Conservation (phyloP, 2,113 vertebrate species). For the Cynopterus brachyotis region DNA sequence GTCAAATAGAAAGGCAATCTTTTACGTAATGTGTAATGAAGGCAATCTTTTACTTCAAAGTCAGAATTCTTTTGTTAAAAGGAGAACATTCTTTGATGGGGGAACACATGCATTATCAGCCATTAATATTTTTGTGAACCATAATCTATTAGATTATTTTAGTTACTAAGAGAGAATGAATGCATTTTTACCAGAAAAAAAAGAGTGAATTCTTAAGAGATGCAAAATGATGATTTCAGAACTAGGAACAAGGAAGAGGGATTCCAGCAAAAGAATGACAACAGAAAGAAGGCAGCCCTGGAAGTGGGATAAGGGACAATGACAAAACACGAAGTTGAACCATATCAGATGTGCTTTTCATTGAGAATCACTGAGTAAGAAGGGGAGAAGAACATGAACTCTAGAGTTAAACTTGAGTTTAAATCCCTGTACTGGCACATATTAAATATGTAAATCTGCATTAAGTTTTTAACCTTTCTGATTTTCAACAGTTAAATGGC, state of each 20-base stretch:
- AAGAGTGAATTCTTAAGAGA: background rate
- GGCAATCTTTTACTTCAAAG: background rate
- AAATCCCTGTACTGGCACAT: background rate
- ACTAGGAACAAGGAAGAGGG: background rate
- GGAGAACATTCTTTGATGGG: background rate
- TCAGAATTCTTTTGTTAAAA: background rate
- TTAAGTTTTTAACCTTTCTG: background rate
- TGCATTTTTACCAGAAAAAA: background rate
- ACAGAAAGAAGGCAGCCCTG: background rate
- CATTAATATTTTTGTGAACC: background rate
- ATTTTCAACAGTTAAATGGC: background rate
- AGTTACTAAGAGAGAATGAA: background rate
- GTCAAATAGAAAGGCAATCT: background rate
- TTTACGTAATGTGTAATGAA: background rate
- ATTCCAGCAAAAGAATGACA: background rate
- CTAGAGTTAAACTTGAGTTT: background rate
- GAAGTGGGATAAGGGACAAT: rapidly evolving
- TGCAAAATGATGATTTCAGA: background rate
- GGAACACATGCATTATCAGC: background rate
- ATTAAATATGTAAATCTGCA: background rate
- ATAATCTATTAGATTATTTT: background rate
- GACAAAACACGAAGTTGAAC: background rate
- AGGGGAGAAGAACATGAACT: background rate
- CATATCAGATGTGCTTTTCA: rapidly evolving
- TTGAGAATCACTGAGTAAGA: background rate